Percentiles rank a stretch among this genome's conserved stretches.
These are phyloP conservation scores for Mormyrops boulengeri DNA, from an alignment of 2,797 vertebrate species.

Conservation along the genomic window DNA sequence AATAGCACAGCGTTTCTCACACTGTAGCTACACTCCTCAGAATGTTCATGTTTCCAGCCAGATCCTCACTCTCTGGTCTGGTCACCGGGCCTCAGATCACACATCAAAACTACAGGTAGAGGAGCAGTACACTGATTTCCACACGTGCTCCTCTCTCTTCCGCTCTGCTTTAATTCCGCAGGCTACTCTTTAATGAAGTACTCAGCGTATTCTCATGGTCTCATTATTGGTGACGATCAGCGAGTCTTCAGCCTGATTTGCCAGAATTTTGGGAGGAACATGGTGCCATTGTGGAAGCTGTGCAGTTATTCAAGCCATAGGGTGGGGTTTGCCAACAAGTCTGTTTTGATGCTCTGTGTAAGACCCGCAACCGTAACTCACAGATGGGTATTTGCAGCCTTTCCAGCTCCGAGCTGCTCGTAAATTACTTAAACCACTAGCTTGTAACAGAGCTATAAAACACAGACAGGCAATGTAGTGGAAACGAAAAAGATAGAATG, in stretches of 20 bases:
- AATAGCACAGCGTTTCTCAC: background rate
- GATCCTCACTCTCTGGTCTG: background rate
- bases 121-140: background rate
- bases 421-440: conserved; percentile 13
- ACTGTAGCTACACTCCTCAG: background rate
- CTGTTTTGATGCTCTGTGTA: background rate
- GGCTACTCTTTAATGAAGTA: background rate
- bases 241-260: background rate
- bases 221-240: background rate
- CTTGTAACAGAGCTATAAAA: conserved; percentile 19
- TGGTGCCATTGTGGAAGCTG: background rate
- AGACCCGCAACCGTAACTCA: background rate
- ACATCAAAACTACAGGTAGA: too few species aligned
- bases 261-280: background rate
- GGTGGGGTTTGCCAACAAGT: background rate
- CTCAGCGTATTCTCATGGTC: background rate
- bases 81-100: background rate
- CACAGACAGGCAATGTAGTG: conserved; percentile 7
- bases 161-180: background rate
- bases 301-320: background rate
- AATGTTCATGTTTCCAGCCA: background rate
- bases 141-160: background rate
- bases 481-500: conserved; percentile 5
- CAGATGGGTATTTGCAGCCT: conserved; percentile 10
- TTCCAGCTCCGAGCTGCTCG: background rate